A percentile compares a stretch with the other conserved stretches of the same genome.
Conservation (phyloP, 1,140 invertebrate genomes). For the Diorhabda elongata region DNA sequence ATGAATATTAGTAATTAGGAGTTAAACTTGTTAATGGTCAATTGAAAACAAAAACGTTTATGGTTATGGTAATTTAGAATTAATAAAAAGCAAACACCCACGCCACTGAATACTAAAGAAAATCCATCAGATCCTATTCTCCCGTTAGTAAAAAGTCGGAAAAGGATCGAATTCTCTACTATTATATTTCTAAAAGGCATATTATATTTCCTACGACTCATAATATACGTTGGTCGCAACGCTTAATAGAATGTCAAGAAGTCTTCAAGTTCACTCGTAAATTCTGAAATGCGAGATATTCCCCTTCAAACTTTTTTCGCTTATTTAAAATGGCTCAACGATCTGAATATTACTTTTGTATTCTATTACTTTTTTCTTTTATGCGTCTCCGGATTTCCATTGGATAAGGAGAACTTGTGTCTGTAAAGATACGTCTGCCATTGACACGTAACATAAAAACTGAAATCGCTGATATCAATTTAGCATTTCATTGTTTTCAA, state of each 20-base stretch:
- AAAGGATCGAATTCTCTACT: background rate
- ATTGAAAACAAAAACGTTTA: too few relatives aligned
- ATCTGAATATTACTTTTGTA: background rate
- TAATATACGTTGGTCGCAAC: background rate
- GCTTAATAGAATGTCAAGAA: background rate
- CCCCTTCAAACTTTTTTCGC: background rate
- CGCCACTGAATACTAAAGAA: background rate
- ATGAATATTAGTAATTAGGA: too few relatives aligned
- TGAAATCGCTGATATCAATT: too few relatives aligned
- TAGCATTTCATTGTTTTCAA: too few relatives aligned
- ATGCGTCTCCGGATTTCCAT: too few relatives aligned
- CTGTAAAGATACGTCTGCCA: too few relatives aligned
- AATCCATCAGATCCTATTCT: background rate
- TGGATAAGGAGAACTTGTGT: too few relatives aligned
- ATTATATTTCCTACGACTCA: conserved; percentile 2
- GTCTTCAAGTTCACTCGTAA: background rate
- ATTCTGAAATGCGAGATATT: background rate
- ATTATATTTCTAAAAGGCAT: conserved; percentile 3
- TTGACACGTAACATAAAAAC: too few relatives aligned
- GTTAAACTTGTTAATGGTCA: too few relatives aligned
- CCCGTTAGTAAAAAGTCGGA: background rate
- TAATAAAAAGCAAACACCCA: background rate
- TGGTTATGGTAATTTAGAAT: too few relatives aligned
- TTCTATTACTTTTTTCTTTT: background rate
- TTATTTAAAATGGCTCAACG: background rate